Evolutionary conservation across 2,888 invertebrate species (phyloP), one percentile per base, ranked within the genome.

Genomic region (Formica aserva): DNA sequence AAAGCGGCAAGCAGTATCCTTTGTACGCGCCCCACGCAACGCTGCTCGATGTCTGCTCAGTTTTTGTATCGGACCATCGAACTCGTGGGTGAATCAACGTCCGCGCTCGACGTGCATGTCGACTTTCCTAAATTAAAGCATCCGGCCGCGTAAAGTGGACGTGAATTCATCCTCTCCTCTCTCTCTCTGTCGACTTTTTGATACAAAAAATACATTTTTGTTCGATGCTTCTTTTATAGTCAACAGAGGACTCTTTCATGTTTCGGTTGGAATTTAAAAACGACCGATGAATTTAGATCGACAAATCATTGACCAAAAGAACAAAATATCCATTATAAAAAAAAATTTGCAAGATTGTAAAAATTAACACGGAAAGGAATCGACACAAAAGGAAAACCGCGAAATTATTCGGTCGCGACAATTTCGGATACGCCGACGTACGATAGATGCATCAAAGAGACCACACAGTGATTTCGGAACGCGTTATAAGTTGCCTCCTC

Each of bases 51-150:
- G 89, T 85, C 89, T 83, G 32, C 75, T 90, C 88, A 87, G 87
- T 88, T 86, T 89, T 86, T 88, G 90, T 85, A 90, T 90, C 83
- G 57, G 48, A 84, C 76, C 55, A 57, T 60, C 75, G 57, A 63
- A 57, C 76, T 84, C 75, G 82, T 87, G 82, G 87, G 83, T 90
- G 90, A 90, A 90, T 90, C 90, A 89, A 90, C 85, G 86, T 88
- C 74, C 85, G 55, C 45, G 62, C 9, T 77, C 85, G 86, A 87
- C 89, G 83, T 85, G 86, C 84, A 82, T 88, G 86, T 90, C 88
- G 84, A 90, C 85, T 90, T 90, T 71, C 83, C 85, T 86, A 90
- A 90, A 90, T 90, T 90, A 89, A 90, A 90, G 86, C 85, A 83
- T 84, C 72, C 60, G 18, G 29, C 8, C 52, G 48, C 52, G 62